Evolutionary conservation across 2,113 vertebrate species (phyloP), one percentile per base, ranked within the genome.

Genomic region (Manacus vitellinus): DNA sequence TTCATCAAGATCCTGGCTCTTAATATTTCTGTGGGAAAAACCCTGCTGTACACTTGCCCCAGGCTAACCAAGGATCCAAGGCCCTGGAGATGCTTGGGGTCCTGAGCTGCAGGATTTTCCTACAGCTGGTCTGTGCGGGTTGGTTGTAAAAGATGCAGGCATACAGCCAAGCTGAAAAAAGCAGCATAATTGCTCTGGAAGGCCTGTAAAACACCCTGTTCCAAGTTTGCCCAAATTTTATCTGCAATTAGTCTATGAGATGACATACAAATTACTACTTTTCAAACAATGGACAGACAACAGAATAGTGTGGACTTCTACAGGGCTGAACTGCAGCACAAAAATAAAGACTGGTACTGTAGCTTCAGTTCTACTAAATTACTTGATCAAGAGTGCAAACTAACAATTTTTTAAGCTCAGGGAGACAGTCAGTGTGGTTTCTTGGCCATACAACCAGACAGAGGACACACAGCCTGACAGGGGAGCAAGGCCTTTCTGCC

Each of bases 191-290:
- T 95, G 89, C 65, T 81, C 71, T 89, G 41, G 43, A 35, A 96
- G 37, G 81, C 77, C 85, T 73, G 46, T 67, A 85, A 94, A 94
- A 61, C 52, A 73, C 77, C 66, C 70, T 24, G 30, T 74, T 89
- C 67, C 3, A 8, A 41, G 3, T 90, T 58, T 47, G 39, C 31
- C 89, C 84, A 76, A 63, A 78, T 88, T 95, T 86, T 84, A 72
- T 61, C 83, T 68, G 49, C 81, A 94, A 81, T 95, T 96, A 94
- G 35, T 71, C 83, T 93, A 56, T 14, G 43, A 88, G 43, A 76
- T 43, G 39, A 74, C 61, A 85, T 11, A 73, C 16, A 92, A 89
- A 94, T 94, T 67, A 84, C 71, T 83, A 63, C 88, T 82, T 85
- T 76, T 84, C 62, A 92, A 81, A 79, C 80, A 90, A 67, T 1